Evolutionary conservation across 2,888 invertebrate species (phyloP), one percentile per base, ranked within the genome.

Genomic region (Hoplodrina blanda): DNA sequence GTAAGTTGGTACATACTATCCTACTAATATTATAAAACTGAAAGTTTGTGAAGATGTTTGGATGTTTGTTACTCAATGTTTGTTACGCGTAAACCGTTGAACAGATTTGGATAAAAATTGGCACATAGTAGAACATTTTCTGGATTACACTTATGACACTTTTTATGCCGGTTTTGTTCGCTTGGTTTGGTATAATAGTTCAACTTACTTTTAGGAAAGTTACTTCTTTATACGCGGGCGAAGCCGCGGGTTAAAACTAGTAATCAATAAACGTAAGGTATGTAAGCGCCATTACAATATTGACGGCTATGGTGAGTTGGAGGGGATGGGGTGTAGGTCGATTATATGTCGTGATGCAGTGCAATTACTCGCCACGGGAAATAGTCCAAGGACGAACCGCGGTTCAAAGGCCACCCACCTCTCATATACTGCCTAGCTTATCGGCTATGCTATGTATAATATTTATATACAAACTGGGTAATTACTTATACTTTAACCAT

Each of bases 361-460:
- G 91, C 93, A 92, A 95, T 95, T 95, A 95, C 93, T 90, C 80
- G 80, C 82, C 81, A 86, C 86, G 84, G 89, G 88, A 87, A 93
- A 91, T 93, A 94, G 95, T 89, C 92, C 95, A 95, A 95, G 95
- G 95, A 91, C 93, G 82, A 83, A 80, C 62, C 69, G 77, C 81
- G 84, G 80, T 86, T 86, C 81, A 87, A 88, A 91, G 91, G 91
- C 91, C 91, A 88, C 83, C 81, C 80, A 83, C 86, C 84, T 81
- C 64, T 73, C 57, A 65, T 71, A 76, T 77, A 77, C 46, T 67
- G 56, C 67, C 78, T 73, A 69, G 73, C 70, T 80, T 76, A 69
- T 69, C 71, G 66, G 73, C 66, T 69, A 77, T 69, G 64, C 52
- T 71, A 78, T 65, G 50, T 65, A 66, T 54, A 49, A 61, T 73